Evolutionary conservation across 2,113 vertebrate genomes (phyloP).

Genomic region (Potamarius usumacintae): DNA sequence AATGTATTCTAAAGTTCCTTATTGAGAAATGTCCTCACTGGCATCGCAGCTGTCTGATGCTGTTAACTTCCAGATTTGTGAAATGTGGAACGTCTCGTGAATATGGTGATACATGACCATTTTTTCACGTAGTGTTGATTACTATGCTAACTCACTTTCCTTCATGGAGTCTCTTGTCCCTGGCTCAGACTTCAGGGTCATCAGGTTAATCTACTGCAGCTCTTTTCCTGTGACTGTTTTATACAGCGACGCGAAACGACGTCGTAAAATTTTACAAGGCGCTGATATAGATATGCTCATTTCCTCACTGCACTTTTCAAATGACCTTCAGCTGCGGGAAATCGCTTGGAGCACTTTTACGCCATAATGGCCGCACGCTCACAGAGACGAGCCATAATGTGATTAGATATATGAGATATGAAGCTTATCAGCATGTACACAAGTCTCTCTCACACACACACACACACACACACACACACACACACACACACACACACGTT

Average conservation of each 20-base stretch:
- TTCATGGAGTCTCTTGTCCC: not conserved
- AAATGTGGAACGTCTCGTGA: not conserved
- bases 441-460: constrained; percentile 12
- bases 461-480: not conserved
- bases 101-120: not conserved
- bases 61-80: not conserved
- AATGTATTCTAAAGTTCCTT: not conserved
- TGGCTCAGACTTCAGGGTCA: constrained; percentile 9
- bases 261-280: constrained; percentile 37
- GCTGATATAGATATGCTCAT: constrained; percentile 21
- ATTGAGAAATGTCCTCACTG: not conserved
- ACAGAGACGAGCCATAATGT: not conserved
- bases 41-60: not conserved
- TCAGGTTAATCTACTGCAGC: constrained; percentile 28
- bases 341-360: constrained; percentile 4
- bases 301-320: not conserved
- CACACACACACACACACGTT: constrained; percentile 37
- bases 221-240: constrained; percentile 14
- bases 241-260: constrained; percentile 9
- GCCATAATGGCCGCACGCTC: not conserved
- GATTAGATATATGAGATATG: constrained; percentile 30
- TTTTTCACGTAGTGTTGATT: not conserved
- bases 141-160: not conserved
- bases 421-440: constrained; percentile 12
- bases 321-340: constrained; percentile 31